These are phyloP conservation scores for Grallaria varia DNA, from an alignment of 2,113 vertebrate species.

Conservation along the genomic window DNA sequence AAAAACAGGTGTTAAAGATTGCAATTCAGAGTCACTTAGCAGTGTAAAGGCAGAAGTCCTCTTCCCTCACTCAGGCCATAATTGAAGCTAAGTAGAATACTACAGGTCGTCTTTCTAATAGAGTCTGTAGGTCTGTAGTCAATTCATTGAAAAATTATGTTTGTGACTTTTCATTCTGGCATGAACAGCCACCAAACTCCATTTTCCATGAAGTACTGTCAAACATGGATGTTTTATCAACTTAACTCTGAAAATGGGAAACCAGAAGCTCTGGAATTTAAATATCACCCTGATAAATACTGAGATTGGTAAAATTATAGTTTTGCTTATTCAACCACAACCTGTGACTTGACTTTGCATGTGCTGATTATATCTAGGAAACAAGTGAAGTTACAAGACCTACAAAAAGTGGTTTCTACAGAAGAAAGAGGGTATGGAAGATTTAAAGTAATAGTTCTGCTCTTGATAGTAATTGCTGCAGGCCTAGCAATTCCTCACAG, in stretches of 20 bases:
- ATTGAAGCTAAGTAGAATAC: not conserved
- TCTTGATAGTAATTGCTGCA: conserved; percentile 47
- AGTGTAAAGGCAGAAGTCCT: not conserved
- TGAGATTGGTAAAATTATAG: not conserved
- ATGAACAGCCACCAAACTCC: not conserved
- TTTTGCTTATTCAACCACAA: not conserved
- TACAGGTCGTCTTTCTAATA: not conserved
- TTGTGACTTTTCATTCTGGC: conserved; percentile 4
- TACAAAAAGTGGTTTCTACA: not conserved
- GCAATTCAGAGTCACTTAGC: not conserved
- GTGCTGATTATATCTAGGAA: not conserved
- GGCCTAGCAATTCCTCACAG: conserved; percentile 35
- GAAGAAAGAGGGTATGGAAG: conserved; percentile 13
- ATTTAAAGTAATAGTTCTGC: conserved; percentile 48
- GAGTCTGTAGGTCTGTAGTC: not conserved
- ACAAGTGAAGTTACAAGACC: not conserved
- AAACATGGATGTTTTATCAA: conserved; percentile 17
- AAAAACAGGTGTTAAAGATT: not conserved
- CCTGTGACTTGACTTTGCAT: not conserved
- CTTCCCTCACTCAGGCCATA: not conserved
- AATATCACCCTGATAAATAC: not conserved
- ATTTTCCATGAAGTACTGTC: not conserved
- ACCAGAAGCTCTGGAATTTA: not conserved
- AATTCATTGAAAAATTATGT: not conserved
- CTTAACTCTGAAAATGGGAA: not conserved